Base-by-base conservation (phyloP, 1,140 invertebrate genomes). In the Pteromalus puparum region DNA sequence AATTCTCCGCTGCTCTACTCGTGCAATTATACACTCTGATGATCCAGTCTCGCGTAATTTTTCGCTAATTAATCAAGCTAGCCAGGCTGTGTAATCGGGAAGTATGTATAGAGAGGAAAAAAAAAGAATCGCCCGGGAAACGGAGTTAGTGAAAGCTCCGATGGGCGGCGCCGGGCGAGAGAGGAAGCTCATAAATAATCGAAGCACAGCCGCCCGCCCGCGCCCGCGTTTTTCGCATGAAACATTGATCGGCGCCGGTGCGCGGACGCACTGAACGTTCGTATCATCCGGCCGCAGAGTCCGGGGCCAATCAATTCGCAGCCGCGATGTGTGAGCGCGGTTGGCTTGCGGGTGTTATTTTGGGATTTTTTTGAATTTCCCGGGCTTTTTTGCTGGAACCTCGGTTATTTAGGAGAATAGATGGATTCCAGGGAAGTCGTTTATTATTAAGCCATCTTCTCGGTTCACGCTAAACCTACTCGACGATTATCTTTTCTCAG, bases 181-280 rank as follows among this genome's bases (percentile, higher is more conserved):
- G 88, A 88, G 89, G 85, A 81, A 91, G 89, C 90, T 93, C 91
- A 93, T 93, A 93, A 93, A 93, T 93, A 93, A 93, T 93, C 92
- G 91, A 93, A 92, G 90, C 90, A 87, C 84, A 21, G 24, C 46
- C 28, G 7, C 53, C 21, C 88, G 87, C 53, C 48, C 46, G 89
- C 89, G 90, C 90, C 89, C 88, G 89, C 90, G 91, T 90, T 90
- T 91, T 92, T 93, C 92, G 91, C 91, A 91, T 93, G 90, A 92
- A 93, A 93, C 89, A 93, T 93, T 92, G 91, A 93, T 92, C 91
- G 90, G 80, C 87, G 88, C 83, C 87, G 26, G 9, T 10, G 67
- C 82, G 88, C 88, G 87, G 84, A 91, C 89, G 90, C 89, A 24
- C 74, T 28, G 42, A 18, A 53, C 42, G 9, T n/a, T 5, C 30